Evolutionary conservation across 2,113 vertebrate species (phyloP).

Genomic region (Kobus ellipsiprymnus): DNA sequence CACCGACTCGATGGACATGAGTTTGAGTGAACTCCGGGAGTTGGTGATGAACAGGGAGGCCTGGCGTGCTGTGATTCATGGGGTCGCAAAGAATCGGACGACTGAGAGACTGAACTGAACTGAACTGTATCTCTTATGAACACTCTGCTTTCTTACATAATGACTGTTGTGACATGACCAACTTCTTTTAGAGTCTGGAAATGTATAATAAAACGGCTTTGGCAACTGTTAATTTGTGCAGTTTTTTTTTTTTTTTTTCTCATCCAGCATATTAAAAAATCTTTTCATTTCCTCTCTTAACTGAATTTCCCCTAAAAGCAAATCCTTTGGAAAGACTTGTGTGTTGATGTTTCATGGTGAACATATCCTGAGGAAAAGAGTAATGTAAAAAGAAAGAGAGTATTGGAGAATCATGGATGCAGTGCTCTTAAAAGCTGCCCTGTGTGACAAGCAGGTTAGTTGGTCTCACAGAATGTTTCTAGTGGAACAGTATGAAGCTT

Average conservation of each 20-base stretch:
- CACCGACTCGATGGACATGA: rapidly evolving
- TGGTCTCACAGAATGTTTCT: neutral
- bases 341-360: neutral
- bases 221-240: neutral
- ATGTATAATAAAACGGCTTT: neutral
- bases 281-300: neutral
- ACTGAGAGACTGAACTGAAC: no score
- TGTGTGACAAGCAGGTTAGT: neutral
- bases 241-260: neutral
- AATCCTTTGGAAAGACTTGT: neutral
- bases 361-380: neutral
- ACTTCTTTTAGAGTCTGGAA: neutral
- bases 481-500: neutral
- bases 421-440: neutral
- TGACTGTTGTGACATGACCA: neutral
- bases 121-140: neutral
- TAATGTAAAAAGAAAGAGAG: neutral
- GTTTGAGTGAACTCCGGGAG: no score
- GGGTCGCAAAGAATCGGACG: no score
- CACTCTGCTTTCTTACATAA: neutral
- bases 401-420: neutral
- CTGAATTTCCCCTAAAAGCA: neutral
- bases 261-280: neutral
- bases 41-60: no score
- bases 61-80: no score